A percentile compares a stretch with the other conserved stretches of the same genome.
phyloP scores from a whole-genome alignment of 2,797 vertebrate species.

The Ispidina lecontei region DNA sequence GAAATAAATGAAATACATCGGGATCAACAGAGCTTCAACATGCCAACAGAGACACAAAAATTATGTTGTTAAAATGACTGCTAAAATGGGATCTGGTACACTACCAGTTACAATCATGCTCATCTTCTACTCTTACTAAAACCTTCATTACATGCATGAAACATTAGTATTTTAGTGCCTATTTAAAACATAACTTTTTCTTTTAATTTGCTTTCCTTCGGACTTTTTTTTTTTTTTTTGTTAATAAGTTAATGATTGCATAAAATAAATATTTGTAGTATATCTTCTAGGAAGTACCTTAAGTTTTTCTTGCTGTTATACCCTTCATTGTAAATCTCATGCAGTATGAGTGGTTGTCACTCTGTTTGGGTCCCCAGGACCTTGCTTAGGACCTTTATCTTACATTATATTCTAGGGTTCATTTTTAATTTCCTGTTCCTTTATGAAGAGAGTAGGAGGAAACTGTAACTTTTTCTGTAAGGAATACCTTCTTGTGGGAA shows the following conservation, averaged over 20 bases:
- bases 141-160: slow-evolving; percentile 43
- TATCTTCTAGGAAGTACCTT: background rate
- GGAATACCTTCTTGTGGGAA: background rate
- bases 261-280: background rate
- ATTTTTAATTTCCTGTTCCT: background rate
- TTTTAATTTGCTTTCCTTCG: slow-evolving; percentile 16
- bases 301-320: background rate
- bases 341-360: background rate
- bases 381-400: background rate
- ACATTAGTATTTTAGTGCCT: slow-evolving; percentile 60
- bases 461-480: background rate
- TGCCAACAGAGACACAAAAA: background rate
- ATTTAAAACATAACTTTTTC: slow-evolving; percentile 33
- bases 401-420: accelerated
- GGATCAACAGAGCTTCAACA: slow-evolving; percentile 30
- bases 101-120: background rate
- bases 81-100: slow-evolving; percentile 40
- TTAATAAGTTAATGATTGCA: background rate
- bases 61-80: slow-evolving; percentile 50
- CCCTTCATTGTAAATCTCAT: background rate
- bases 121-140: slow-evolving; percentile 53
- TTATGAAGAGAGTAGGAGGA: background rate
- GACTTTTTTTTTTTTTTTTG: background rate
- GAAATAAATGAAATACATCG: background rate
- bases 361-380: background rate